Conservation (phyloP, 2,113 vertebrate species). For the Chelonoidis abingdonii region DNA sequence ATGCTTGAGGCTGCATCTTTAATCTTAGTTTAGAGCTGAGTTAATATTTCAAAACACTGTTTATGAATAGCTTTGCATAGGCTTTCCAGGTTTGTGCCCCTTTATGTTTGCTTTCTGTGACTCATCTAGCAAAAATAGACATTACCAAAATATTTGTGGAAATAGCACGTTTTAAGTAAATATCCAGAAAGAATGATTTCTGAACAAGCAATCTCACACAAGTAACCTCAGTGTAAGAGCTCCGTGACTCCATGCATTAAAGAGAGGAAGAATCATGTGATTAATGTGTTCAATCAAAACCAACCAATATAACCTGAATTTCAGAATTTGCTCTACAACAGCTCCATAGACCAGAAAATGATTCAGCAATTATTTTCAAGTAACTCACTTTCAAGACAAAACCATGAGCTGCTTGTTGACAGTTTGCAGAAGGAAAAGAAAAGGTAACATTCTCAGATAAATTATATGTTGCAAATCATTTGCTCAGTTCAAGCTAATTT, state of each 20-base stretch:
- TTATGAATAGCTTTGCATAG: background rate
- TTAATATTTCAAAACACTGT: background rate
- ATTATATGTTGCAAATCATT: background rate
- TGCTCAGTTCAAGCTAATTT: background rate
- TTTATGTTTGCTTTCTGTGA: background rate
- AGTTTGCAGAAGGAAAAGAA: slow-evolving; percentile 12
- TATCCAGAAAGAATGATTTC: slow-evolving; percentile 16
- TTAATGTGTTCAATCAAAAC: slow-evolving; percentile 33
- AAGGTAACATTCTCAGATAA: background rate
- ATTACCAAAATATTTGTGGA: background rate
- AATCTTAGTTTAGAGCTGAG: background rate
- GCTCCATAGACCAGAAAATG: slow-evolving; percentile 37
- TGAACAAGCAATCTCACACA: background rate
- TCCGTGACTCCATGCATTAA: slow-evolving; percentile 27
- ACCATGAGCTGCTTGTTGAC: background rate
- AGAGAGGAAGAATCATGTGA: slow-evolving; percentile 17
- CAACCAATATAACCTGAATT: slow-evolving; percentile 1
- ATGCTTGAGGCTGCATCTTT: background rate
- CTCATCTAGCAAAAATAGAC: background rate
- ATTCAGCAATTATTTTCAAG: background rate
- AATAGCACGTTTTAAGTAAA: background rate
- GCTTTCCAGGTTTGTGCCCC: background rate
- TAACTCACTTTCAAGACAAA: background rate
- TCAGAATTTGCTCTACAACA: background rate
- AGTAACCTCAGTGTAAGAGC: slow-evolving; percentile 19